A percentile compares a stretch with the other conserved stretches of the same genome.
Conservation (phyloP, 2,888 invertebrate genomes). For the Morpho achilles region DNA sequence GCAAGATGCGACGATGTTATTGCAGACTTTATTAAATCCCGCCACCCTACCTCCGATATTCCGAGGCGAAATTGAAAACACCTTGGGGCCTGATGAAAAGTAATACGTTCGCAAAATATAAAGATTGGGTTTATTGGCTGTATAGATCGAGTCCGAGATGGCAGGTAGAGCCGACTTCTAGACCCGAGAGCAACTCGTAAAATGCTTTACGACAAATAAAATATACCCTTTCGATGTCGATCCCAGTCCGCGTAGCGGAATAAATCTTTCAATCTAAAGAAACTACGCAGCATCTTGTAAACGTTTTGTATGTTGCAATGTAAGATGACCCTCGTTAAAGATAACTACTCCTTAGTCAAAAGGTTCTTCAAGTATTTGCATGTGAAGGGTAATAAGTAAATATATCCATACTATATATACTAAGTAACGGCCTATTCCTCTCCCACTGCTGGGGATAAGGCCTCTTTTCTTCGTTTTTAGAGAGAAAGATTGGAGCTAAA, state of each 20-base stretch:
- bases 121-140: slow-evolving; percentile 63
- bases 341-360: too few relatives aligned
- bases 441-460: too few relatives aligned
- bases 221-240: slow-evolving; percentile 47
- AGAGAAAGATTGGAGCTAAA: too few relatives aligned
- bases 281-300: slow-evolving; percentile 32
- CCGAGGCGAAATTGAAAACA: slow-evolving; percentile 67
- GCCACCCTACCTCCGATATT: slow-evolving; percentile 44
- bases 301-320: neutral
- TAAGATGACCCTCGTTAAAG: too few relatives aligned
- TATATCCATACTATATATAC: too few relatives aligned
- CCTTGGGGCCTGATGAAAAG: slow-evolving; percentile 43
- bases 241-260: slow-evolving; percentile 41
- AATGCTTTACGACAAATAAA: slow-evolving; percentile 72
- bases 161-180: slow-evolving; percentile 42
- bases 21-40: slow-evolving; percentile 63
- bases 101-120: slow-evolving; percentile 62
- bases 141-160: slow-evolving; percentile 48
- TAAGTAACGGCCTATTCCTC: too few relatives aligned
- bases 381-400: too few relatives aligned
- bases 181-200: slow-evolving; percentile 52
- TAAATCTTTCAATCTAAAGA: slow-evolving; percentile 67
- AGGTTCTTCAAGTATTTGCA: too few relatives aligned
- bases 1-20: slow-evolving; percentile 44
- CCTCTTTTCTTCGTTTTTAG: too few relatives aligned